Percentiles rank a stretch among this genome's conserved stretches.
These are phyloP conservation scores for Lerema accius DNA, from an alignment of 1,140 invertebrate species.

Conservation along the genomic window DNA sequence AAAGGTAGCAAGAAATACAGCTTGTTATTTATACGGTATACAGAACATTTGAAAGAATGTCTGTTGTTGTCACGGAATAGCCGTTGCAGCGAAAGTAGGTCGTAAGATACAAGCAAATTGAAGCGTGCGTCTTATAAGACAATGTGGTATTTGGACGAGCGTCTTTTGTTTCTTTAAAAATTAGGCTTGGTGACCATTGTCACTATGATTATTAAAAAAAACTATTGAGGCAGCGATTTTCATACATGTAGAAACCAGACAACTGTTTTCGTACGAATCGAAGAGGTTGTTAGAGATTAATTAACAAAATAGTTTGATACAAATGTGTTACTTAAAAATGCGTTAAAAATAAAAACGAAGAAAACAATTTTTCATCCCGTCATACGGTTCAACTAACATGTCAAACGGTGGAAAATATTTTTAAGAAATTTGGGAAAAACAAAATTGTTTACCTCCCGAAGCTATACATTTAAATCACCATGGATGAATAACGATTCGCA, in stretches of 20 bases:
- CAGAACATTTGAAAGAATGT: slow-evolving; percentile 13
- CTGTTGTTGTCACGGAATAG: slow-evolving; percentile 9
- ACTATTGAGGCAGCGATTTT: too few species aligned
- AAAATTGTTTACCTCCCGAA: background rate
- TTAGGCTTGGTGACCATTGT: slow-evolving; percentile 1
- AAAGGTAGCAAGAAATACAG: slow-evolving; percentile 2
- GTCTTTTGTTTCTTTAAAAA: background rate
- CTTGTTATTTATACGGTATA: slow-evolving; percentile 11
- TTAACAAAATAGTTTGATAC: too few species aligned
- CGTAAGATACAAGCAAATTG: slow-evolving; percentile 14
- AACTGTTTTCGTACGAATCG: too few species aligned
- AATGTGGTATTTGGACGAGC: slow-evolving; percentile 3
- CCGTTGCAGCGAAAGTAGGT: slow-evolving; percentile 1
- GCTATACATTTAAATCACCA: background rate
- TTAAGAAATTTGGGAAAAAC: background rate
- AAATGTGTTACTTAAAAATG: too few species aligned
- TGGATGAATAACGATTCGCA: slow-evolving; percentile 7
- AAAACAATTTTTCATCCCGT: too few species aligned
- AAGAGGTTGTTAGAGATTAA: too few species aligned
- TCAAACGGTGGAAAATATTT: background rate
- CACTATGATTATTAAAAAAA: background rate
- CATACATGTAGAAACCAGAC: too few species aligned
- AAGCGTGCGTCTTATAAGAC: slow-evolving; percentile 2
- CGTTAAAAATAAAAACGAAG: too few species aligned
- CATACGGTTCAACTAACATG: background rate